These are phyloP conservation scores for Gavialis gangeticus DNA, from an alignment of 2,113 vertebrate species.

Conservation along the genomic window DNA sequence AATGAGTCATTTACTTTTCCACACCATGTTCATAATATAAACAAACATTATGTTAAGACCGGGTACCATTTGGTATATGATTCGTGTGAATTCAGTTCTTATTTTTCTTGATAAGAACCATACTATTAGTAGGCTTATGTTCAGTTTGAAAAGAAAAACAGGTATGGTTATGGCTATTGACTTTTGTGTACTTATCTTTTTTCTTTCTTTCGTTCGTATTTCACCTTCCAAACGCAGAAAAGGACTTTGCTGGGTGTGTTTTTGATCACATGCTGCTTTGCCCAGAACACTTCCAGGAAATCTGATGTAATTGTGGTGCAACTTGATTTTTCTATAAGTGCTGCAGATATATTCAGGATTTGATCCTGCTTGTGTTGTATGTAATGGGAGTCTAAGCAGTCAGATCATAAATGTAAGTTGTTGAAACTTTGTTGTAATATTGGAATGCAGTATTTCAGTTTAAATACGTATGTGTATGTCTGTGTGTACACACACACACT, in stretches of 20 bases:
- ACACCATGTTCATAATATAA: slow-evolving; percentile 4
- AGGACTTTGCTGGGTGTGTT: background rate
- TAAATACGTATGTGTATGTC: too few species aligned
- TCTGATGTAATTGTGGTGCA: background rate
- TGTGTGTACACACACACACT: too few species aligned
- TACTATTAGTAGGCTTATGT: background rate
- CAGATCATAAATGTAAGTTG: too few species aligned
- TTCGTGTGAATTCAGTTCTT: background rate
- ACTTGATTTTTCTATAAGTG: background rate
- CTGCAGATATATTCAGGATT: background rate
- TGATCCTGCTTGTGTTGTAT: too few species aligned
- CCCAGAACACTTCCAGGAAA: background rate
- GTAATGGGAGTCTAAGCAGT: too few species aligned
- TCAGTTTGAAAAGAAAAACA: background rate
- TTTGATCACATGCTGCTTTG: background rate
- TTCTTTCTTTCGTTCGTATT: background rate
- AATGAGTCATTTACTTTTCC: slow-evolving; percentile 67
- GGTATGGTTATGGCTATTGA: background rate
- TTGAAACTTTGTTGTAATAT: too few species aligned
- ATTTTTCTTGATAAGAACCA: slow-evolving; percentile 4
- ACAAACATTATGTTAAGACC: slow-evolving; percentile 5
- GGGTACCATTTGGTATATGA: background rate
- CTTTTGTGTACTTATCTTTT: background rate
- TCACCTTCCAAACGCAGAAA: background rate
- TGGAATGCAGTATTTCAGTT: too few species aligned